Percentiles rank a stretch among this genome's conserved stretches.
phyloP scores from a whole-genome alignment of 2,888 invertebrate genomes.

The Creontiades dilutus region DNA sequence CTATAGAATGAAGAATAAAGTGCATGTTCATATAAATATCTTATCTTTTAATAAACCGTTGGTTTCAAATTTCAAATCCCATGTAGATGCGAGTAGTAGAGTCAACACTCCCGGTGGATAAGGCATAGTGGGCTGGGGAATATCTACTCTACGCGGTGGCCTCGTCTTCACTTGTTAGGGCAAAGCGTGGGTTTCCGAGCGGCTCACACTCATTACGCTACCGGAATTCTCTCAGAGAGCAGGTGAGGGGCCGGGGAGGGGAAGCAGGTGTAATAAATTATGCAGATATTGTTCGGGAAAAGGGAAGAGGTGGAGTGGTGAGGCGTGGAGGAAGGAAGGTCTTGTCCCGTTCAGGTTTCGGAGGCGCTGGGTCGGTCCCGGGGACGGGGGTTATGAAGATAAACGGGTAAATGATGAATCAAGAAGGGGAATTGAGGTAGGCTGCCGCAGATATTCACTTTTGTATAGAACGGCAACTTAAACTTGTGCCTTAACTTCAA shows the following conservation, averaged over 20 bases:
- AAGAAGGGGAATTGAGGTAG: constrained; percentile 44
- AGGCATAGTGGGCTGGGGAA: constrained; percentile 12
- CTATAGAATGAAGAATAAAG: no score
- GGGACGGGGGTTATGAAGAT: constrained; percentile 64
- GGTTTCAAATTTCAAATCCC: no score
- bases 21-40: no score
- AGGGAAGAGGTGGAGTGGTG: constrained; percentile 29
- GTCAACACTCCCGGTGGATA: not conserved
- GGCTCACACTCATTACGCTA: constrained; percentile 67
- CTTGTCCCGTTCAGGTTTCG: constrained; percentile 25
- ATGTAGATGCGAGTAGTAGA: not conserved
- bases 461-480: not conserved
- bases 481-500: not conserved
- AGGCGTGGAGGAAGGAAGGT: constrained; percentile 46
- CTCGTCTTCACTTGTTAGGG: constrained; percentile 36
- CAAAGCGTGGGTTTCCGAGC: constrained; percentile 47
- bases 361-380: not conserved
- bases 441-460: constrained; percentile 21
- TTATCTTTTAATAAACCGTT: no score
- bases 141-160: constrained; percentile 25
- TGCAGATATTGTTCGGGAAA: constrained; percentile 69
- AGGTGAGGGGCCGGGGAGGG: not conserved
- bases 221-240: constrained; percentile 65
- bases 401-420: constrained; percentile 71
- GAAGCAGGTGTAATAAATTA: constrained; percentile 69